Base-by-base conservation (phyloP, 2,888 invertebrate genomes). In the Phytoseiulus persimilis region DNA sequence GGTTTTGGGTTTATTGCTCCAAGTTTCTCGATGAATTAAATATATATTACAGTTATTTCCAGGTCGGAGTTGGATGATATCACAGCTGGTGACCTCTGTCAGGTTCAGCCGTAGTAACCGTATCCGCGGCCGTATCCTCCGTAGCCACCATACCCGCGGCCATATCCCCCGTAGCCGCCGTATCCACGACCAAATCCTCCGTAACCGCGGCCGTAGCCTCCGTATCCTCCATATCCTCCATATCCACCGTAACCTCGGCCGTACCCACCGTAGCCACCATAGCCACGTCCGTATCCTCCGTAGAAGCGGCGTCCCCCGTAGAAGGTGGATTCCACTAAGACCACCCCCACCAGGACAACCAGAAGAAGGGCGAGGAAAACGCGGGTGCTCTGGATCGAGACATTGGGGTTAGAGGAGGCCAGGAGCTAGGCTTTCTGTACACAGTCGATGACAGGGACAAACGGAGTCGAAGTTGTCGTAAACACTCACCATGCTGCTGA, bases 91-190 rank as follows among this genome's bases (percentile, higher is more conserved):
- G 14, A 6, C 14, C 5, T 65, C 65, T 18, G 2, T 65, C 18
- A 11, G 1, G 5, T 18, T 65, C 65, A 65, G 65, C 65, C 65
- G 65, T 65, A 65, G 65, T 65, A 65, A 3, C 46, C 18, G 31
- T 31, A 83, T 84, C 84, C 28, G 84, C 84, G 32, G 23, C 84
- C 32, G 33, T 84, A 84, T 0, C 32, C 32, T 23, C 84, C 84
- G 31, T 84, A 84, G 33, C 31, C 32, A 31, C 83, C n/a, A n/a
- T n/a, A 23, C 9, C 31, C 31, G 83, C 33, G 14, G 11, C 87
- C 87, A 33, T 87, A 32, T 18, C 87, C 32, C n/a, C 32, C 87
- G 87, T 87, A 87, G 45, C 45, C n/a, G 6, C 87, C n/a, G n/a
- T 32, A 87, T 32, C 87, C 87, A 31, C 32, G 45, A n/a, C 87